Conservation (phyloP, 2,888 invertebrate genomes). For the Trissonchulus latispiculum region DNA sequence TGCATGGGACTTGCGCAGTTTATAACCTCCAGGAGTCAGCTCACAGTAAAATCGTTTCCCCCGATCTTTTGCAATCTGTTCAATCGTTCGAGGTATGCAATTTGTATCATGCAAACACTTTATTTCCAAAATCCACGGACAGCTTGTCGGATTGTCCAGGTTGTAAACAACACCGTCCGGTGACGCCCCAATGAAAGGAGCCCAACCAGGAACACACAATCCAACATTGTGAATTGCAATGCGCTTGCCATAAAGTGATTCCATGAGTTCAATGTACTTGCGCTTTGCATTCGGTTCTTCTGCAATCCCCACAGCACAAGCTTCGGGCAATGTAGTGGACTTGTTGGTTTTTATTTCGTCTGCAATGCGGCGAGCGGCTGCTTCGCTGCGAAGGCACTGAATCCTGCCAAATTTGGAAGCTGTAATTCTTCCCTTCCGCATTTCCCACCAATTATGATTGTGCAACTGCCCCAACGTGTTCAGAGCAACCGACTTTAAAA, state of each 20-base stretch:
- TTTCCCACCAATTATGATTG: not conserved
- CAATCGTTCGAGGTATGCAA: not conserved
- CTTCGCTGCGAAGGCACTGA: not conserved
- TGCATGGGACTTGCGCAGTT: not conserved
- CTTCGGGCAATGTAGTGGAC: not conserved
- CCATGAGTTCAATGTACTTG: not conserved
- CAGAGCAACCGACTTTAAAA: too few species aligned
- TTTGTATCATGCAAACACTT: slow-evolving; percentile 2
- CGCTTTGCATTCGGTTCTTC: not conserved
- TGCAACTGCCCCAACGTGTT: too few species aligned
- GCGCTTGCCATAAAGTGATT: not conserved
- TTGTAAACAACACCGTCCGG: slow-evolving; percentile 1
- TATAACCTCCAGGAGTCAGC: not conserved
- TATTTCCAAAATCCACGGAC: not conserved
- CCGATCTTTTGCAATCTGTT: not conserved
- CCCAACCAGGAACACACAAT: too few species aligned
- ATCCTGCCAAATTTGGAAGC: not conserved
- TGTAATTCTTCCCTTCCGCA: not conserved
- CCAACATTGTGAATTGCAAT: not conserved
- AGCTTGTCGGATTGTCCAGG: too few species aligned
- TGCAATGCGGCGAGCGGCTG: not conserved
- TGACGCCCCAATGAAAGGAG: not conserved
- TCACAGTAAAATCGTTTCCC: not conserved
- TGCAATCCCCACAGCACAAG: not conserved
- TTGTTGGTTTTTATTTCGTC: not conserved